These are phyloP conservation scores for Salvelinus namaycush DNA, from an alignment of 2,113 vertebrate genomes.

Conservation along the genomic window DNA sequence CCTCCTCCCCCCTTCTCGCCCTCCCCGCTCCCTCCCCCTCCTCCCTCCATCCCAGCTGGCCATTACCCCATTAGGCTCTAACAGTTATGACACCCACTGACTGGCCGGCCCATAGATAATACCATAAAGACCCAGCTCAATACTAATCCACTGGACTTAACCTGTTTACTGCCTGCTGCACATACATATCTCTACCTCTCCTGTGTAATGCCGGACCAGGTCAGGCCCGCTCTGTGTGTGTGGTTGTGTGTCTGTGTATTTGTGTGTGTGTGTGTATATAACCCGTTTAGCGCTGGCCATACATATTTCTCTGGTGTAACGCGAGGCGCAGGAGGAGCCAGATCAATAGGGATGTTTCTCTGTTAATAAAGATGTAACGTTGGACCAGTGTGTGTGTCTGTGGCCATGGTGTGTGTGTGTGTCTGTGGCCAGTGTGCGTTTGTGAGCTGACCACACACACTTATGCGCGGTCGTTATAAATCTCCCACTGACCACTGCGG, in stretches of 20 bases:
- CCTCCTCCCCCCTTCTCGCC: background rate
- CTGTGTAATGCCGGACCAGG: slow-evolving; percentile 23
- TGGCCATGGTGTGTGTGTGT: background rate
- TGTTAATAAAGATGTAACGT: slow-evolving; percentile 65
- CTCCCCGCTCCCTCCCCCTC: background rate
- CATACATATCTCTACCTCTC: slow-evolving; percentile 12
- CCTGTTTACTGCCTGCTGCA: slow-evolving; percentile 60
- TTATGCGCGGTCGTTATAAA: slow-evolving; percentile 2
- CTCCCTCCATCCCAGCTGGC: background rate
- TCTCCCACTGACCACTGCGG: slow-evolving; percentile 53
- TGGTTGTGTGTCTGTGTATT: slow-evolving; percentile 31
- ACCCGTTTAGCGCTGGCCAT: slow-evolving; percentile 56
- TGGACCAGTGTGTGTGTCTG: slow-evolving; percentile 24
- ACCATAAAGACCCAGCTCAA: slow-evolving; percentile 58
- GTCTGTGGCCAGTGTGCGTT: slow-evolving; percentile 16
- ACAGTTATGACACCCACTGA: slow-evolving; percentile 54
- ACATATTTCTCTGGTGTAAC: slow-evolving; percentile 71
- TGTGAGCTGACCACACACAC: slow-evolving; percentile 33
- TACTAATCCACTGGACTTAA: slow-evolving; percentile 66
- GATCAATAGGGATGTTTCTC: slow-evolving; percentile 71
- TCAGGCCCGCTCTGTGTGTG: slow-evolving; percentile 38
- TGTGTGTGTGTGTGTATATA: slow-evolving; percentile 37
- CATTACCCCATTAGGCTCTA: slow-evolving; percentile 16
- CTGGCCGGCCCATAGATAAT: slow-evolving; percentile 56
- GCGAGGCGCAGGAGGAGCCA: slow-evolving; percentile 50